Percentiles rank a stretch among this genome's conserved stretches.
Conservation (phyloP, 2,888 invertebrate genomes). For the Callimorpha dominula region DNA sequence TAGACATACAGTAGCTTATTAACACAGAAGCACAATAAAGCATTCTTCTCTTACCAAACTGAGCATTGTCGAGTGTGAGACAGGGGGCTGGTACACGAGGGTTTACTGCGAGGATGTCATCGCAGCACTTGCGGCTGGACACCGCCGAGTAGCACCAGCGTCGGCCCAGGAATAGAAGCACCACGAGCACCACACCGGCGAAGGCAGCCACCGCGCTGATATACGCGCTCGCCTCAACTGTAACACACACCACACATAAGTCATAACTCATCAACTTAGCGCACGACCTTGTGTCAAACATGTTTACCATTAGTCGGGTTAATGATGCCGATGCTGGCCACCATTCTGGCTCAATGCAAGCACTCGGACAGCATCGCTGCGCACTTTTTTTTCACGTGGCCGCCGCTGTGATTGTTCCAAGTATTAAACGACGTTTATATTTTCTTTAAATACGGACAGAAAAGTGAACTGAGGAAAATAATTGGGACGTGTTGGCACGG, state of each 20-base stretch:
- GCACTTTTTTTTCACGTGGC: slow-evolving; percentile 34
- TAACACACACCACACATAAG: slow-evolving; percentile 64
- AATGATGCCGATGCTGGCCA: slow-evolving; percentile 79
- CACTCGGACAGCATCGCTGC: slow-evolving; percentile 59
- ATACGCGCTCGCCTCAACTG: slow-evolving; percentile 95
- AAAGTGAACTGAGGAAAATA: slow-evolving; percentile 66
- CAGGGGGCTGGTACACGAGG: slow-evolving; percentile 71
- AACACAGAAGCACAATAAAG: slow-evolving; percentile 47
- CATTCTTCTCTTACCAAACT: slow-evolving; percentile 70
- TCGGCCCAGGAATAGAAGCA: slow-evolving; percentile 95
- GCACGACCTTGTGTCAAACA: slow-evolving; percentile 39
- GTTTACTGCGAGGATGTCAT: slow-evolving; percentile 82
- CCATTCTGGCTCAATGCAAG: slow-evolving; percentile 72
- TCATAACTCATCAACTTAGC: slow-evolving; percentile 28
- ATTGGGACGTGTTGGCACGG: slow-evolving; percentile 76
- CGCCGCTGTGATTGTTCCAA: slow-evolving; percentile 1
- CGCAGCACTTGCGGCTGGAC: slow-evolving; percentile 75
- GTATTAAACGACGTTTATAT: slow-evolving; percentile 30
- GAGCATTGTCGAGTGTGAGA: slow-evolving; percentile 76
- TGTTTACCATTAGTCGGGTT: slow-evolving; percentile 81
- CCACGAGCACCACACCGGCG: slow-evolving; percentile 92
- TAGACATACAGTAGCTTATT: slow-evolving; percentile 46
- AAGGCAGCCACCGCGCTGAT: slow-evolving; percentile 95
- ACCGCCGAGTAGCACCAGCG: slow-evolving; percentile 85
- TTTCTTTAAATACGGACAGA: slow-evolving; percentile 50